Base-by-base conservation (phyloP, 2,888 invertebrate species). In the Nephrocerus scutellatus region DNA sequence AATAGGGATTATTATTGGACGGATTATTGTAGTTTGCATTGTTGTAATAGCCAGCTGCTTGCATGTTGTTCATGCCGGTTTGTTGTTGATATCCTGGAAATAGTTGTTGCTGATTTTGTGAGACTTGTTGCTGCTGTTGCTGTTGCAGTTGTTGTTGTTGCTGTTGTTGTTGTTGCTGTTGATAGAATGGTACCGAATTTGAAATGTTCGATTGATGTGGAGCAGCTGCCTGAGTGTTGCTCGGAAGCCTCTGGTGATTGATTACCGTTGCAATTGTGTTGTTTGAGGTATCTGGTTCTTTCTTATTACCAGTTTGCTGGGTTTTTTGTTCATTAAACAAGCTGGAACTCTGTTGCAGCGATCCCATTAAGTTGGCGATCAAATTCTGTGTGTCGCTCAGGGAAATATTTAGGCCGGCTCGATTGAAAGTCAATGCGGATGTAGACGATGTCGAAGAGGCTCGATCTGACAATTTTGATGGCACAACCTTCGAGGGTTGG, bases 341-440 rank as follows among this genome's bases (percentile, higher is more conserved):
- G 59, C 56, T 52, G 31, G 39, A 45, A 30, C 56, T 62, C 39
- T 69, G 69, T 8, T 73, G 71, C 21, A 75, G 53, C 14, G 74
- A 73, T 15, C 74, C 76, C 78, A 80, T 78, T 13, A 80, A 67
- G 54, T 75, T 78, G 1, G 77, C 77, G 44, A 80, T 79, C 4
- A 77, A 56, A 32, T 73, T 73, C 52, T 79, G 76, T 0, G 79
- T 77, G 47, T 77, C 76, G 21, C 70, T 55, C 0, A 59, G 39
- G 5, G 59, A 54, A n/a, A 53, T 53, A 42, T 58, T 60, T 6
- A 59, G 34, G 10, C 56, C 49, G 4, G 61, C 56, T 9, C 60
- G 62, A 50, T 62, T 61, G 30, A 59, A 62, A 8, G 62, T 59
- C 13, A 62, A 38, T 5, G 60, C 52, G 43, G 47, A 59, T 1